Conservation (phyloP, 2,888 invertebrate species). For the Dichetophora obliterata region DNA sequence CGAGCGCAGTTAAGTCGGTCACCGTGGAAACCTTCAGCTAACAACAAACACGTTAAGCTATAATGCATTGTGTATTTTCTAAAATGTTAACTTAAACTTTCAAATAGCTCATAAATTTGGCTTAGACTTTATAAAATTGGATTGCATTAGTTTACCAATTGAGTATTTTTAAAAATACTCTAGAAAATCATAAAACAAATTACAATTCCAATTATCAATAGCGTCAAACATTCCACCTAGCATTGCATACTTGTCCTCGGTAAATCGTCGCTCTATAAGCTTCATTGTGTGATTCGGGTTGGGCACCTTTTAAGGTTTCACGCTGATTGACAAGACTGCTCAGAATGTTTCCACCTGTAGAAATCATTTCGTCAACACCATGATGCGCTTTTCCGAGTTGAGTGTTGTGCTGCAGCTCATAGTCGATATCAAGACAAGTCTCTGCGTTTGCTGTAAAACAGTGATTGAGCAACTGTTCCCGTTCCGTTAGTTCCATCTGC, state of each 20-base stretch:
- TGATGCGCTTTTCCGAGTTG: conserved; percentile 84
- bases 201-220: conserved; percentile 83
- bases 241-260: conserved; percentile 90
- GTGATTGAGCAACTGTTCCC: conserved; percentile 87
- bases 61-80: background rate
- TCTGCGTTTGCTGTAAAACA: conserved; percentile 81
- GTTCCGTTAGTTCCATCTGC: conserved; percentile 81
- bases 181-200: conserved; percentile 71
- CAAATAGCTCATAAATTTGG: no score
- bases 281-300: conserved; percentile 95
- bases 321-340: conserved; percentile 87
- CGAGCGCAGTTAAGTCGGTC: background rate
- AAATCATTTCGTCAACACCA: conserved; percentile 90
- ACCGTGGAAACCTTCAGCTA: no score
- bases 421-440: conserved; percentile 85
- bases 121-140: no score
- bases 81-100: background rate
- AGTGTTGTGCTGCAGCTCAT: conserved; percentile 83
- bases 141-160: no score
- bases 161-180: conserved; percentile 27
- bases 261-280: conserved; percentile 87
- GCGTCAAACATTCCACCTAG: conserved; percentile 88
- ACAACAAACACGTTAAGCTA: background rate
- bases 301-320: conserved; percentile 87
- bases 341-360: conserved; percentile 80